These are phyloP conservation scores for Oryzias melastigma DNA, from an alignment of 2,113 vertebrate species.

Conservation along the genomic window DNA sequence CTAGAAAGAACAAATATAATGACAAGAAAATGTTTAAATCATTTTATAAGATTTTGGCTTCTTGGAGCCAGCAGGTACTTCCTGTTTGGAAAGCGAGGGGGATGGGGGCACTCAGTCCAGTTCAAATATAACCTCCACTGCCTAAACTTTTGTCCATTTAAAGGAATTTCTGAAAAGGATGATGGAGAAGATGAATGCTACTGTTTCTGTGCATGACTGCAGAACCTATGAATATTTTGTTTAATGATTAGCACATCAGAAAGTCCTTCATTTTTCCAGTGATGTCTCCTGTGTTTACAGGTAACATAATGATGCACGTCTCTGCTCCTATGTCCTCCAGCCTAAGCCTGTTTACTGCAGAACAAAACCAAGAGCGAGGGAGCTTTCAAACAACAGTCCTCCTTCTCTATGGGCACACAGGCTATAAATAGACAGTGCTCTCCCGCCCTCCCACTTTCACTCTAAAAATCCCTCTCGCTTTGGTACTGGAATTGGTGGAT, in stretches of 20 bases:
- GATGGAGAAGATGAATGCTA: constrained; percentile 2
- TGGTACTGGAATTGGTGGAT: constrained; percentile 32
- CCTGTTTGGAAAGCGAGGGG: too few relatives aligned
- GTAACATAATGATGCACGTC: constrained; percentile 3
- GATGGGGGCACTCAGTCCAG: too few relatives aligned
- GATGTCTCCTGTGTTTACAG: constrained; percentile 33
- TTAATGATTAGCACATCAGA: constrained; percentile 34
- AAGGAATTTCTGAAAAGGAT: constrained; percentile 10
- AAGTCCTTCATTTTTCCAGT: constrained; percentile 22
- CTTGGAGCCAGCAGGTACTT: too few relatives aligned
- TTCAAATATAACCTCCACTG: too few relatives aligned
- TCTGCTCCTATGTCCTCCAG: constrained; percentile 16
- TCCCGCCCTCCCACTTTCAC: constrained; percentile 49
- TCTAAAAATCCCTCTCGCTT: constrained; percentile 43
- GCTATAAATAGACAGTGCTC: constrained; percentile 73
- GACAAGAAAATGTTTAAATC: too few relatives aligned
- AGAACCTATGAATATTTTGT: constrained; percentile 32
- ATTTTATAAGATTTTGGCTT: too few relatives aligned
- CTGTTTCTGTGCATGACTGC: constrained; percentile 29
- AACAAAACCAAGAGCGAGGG: constrained; percentile 43
- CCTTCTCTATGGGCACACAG: constrained; percentile 58
- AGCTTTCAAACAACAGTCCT: constrained; percentile 64
- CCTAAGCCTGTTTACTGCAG: constrained; percentile 41
- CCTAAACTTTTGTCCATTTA: too few relatives aligned
- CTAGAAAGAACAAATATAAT: too few relatives aligned